phyloP scores from a whole-genome alignment of 2,888 invertebrate genomes.

The Andrena dorsata region DNA sequence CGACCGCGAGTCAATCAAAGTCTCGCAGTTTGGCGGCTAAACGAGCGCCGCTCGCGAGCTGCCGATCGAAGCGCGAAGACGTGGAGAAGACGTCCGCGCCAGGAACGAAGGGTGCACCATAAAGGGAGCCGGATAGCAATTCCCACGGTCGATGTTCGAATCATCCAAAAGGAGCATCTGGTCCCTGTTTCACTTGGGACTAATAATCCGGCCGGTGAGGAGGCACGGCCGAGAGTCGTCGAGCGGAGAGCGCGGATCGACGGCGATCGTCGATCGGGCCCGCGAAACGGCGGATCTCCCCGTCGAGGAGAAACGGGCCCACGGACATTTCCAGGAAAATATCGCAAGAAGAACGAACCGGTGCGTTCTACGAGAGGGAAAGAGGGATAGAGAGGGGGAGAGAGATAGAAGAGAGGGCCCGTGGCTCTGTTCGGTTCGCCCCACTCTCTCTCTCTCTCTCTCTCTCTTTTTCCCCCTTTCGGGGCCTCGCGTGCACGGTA shows the following conservation, averaged over 20 bases:
- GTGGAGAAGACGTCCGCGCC: background rate
- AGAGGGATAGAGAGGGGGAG: background rate
- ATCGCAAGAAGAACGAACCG: conserved; percentile 53
- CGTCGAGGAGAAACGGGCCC: conserved; percentile 36
- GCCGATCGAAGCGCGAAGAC: background rate
- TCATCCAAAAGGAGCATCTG: conserved; percentile 44
- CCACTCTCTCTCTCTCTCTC: background rate
- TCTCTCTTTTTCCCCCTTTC: conserved; percentile 16
- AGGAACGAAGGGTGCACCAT: background rate
- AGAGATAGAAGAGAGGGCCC: conserved; percentile 3
- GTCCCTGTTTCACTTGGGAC: conserved; percentile 40
- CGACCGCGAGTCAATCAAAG: background rate
- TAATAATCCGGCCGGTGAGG: conserved; percentile 39
- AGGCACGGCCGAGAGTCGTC: conserved; percentile 34
- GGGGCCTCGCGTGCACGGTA: conserved; percentile 53
- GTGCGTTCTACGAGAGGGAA: conserved; percentile 38
- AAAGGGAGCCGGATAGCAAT: background rate
- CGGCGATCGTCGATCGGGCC: conserved; percentile 37
- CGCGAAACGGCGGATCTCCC: conserved; percentile 52
- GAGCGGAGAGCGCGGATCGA: conserved; percentile 28
- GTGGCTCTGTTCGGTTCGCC: background rate
- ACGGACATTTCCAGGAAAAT: conserved; percentile 60
- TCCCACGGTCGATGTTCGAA: conserved; percentile 49
- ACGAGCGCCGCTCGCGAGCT: too few species aligned
- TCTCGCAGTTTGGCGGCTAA: background rate